These are phyloP conservation scores for Lethrus apterus DNA, from an alignment of 1,140 invertebrate species.

Conservation along the genomic window DNA sequence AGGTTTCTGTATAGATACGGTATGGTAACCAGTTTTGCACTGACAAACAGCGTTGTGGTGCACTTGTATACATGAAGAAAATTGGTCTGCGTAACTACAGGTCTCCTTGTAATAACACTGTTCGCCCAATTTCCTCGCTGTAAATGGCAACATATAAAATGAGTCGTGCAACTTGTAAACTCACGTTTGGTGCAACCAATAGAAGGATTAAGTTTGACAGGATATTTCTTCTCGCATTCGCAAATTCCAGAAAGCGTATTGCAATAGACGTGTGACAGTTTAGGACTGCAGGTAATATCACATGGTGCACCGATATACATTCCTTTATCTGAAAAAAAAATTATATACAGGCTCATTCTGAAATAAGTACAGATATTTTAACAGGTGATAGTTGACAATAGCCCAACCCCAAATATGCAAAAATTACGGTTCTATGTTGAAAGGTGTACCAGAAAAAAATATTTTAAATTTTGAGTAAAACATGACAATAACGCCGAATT, in stretches of 20 bases:
- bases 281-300: constrained; percentile 61
- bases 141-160: too few species aligned
- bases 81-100: constrained; percentile 66
- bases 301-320: constrained; percentile 70
- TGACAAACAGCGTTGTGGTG: constrained; percentile 80
- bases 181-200: constrained; percentile 77
- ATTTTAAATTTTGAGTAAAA: too few species aligned
- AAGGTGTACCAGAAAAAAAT: too few species aligned
- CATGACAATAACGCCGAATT: too few species aligned
- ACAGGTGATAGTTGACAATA: too few species aligned
- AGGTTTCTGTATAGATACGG: constrained; percentile 62
- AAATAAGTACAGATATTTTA: too few species aligned
- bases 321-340: constrained; percentile 52
- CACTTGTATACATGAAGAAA: constrained; percentile 71
- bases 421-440: too few species aligned
- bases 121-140: constrained; percentile 74
- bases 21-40: constrained; percentile 70
- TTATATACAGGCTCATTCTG: too few species aligned
- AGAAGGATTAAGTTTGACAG: constrained; percentile 60
- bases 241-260: constrained; percentile 59
- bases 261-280: constrained; percentile 67
- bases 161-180: too few species aligned
- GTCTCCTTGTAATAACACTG: constrained; percentile 76
- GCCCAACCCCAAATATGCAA: too few species aligned
- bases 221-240: constrained; percentile 69